A percentile compares a stretch with the other conserved stretches of the same genome.
Conservation (phyloP, 2,888 invertebrate genomes). For the Dryobotodes eremita region DNA sequence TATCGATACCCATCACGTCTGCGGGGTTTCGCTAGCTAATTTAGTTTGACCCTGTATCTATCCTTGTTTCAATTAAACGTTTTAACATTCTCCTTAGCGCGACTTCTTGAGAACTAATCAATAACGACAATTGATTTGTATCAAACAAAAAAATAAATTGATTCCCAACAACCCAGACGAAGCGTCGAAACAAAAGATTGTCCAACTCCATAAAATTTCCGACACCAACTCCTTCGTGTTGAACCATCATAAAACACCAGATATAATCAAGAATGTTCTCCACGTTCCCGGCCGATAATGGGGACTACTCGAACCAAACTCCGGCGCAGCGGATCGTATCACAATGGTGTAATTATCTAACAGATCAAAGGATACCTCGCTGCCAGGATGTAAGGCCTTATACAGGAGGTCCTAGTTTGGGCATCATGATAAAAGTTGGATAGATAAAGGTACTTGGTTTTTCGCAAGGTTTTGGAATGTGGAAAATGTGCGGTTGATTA, state of each 20-base stretch:
- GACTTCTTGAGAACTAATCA: neutral
- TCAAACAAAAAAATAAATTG: neutral
- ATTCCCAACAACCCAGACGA: slow-evolving; percentile 9
- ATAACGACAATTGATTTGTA: neutral
- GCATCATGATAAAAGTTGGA: slow-evolving; percentile 8
- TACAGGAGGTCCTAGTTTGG: slow-evolving; percentile 66
- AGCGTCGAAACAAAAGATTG: slow-evolving; percentile 1
- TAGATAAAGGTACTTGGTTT: neutral
- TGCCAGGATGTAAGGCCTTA: slow-evolving; percentile 60
- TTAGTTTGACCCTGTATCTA: too few species aligned
- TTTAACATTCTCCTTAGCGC: neutral
- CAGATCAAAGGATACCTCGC: slow-evolving; percentile 69
- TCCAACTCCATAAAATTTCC: slow-evolving; percentile 7
- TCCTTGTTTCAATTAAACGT: too few species aligned
- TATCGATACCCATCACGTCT: too few species aligned
- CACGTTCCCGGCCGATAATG: slow-evolving; percentile 32
- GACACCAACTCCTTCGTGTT: slow-evolving; percentile 26
- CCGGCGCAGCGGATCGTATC: slow-evolving; percentile 61
- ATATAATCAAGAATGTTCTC: slow-evolving; percentile 47
- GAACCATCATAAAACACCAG: slow-evolving; percentile 48
- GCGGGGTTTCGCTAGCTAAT: too few species aligned
- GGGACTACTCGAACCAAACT: slow-evolving; percentile 61
- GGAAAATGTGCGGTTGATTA: neutral
- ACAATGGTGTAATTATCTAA: slow-evolving; percentile 81
- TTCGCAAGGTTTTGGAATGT: neutral